Percentiles rank a stretch among this genome's conserved stretches.
Conservation (phyloP, 2,888 invertebrate genomes). For the Exephanes ischioxanthus region DNA sequence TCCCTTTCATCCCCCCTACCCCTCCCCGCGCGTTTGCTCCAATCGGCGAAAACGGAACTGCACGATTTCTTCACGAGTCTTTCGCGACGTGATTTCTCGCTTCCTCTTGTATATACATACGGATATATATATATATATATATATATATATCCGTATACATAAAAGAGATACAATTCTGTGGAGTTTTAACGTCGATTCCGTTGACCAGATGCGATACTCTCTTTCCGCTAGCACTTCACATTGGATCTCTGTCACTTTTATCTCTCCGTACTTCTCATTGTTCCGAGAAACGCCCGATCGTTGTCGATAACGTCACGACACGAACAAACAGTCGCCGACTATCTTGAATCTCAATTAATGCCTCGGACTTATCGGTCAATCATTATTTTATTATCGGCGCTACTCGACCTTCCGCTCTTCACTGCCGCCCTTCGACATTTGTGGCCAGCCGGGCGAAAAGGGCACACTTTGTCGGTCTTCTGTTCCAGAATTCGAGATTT, state of each 20-base stretch:
- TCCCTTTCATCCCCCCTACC: not conserved
- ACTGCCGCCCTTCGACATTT: not conserved
- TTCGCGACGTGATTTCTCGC: not conserved
- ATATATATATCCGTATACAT: too few relatives aligned
- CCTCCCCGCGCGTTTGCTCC: not conserved
- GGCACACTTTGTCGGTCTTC: too few relatives aligned
- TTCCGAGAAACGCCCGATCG: constrained; percentile 76
- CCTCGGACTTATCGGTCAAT: constrained; percentile 78
- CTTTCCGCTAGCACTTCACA: constrained; percentile 25
- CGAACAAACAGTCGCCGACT: constrained; percentile 73
- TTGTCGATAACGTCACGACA: constrained; percentile 73
- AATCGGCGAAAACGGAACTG: constrained; percentile 52
- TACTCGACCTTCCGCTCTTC: constrained; percentile 54
- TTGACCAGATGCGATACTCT: constrained; percentile 50
- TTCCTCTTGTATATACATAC: too few relatives aligned
- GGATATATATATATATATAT: too few relatives aligned
- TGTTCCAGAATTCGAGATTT: too few relatives aligned
- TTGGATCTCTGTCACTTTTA: constrained; percentile 14
- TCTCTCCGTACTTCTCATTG: constrained; percentile 72
- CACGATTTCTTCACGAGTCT: constrained; percentile 55
- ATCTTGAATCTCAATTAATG: constrained; percentile 83
- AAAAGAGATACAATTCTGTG: constrained; percentile 40
- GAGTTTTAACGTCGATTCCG: constrained; percentile 28
- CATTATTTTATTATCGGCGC: constrained; percentile 80
- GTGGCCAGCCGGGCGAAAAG: too few relatives aligned